Percentiles rank a stretch among this genome's conserved stretches.
phyloP scores from a whole-genome alignment of 1,140 invertebrate species.

The Dendroctonus valens region DNA sequence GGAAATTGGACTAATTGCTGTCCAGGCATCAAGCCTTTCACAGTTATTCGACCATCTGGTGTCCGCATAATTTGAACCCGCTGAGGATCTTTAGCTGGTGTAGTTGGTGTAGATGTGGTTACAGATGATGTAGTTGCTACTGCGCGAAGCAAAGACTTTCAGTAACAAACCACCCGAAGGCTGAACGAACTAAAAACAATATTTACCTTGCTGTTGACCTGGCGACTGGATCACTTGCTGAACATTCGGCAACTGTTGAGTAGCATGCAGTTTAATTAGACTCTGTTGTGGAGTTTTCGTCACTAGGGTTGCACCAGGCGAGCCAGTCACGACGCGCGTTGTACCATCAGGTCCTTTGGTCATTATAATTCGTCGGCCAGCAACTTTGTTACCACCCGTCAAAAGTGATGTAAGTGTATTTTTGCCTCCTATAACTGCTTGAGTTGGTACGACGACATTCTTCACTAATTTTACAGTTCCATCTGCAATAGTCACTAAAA shows the following conservation, averaged over 20 bases:
- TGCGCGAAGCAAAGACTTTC: conserved; percentile 23
- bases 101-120: conserved; percentile 27
- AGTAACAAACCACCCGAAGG: too few species aligned
- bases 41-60: conserved; percentile 88
- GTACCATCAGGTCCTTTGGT: conserved; percentile 78
- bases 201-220: background rate
- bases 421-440: conserved; percentile 59
- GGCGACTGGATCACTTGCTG: conserved; percentile 14
- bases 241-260: conserved; percentile 36
- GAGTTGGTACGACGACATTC: conserved; percentile 60
- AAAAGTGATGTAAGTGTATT: conserved; percentile 68
- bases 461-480: conserved; percentile 62
- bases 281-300: conserved; percentile 50
- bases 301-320: conserved; percentile 56
- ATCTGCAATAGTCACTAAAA: conserved; percentile 50
- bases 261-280: conserved; percentile 47
- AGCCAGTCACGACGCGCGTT: conserved; percentile 66
- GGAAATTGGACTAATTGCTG: conserved; percentile 91
- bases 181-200: too few species aligned
- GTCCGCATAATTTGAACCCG: conserved; percentile 88
- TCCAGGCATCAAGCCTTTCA: conserved; percentile 86
- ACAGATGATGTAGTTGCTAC: conserved; percentile 8
- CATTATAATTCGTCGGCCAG: conserved; percentile 74
- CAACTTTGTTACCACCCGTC: conserved; percentile 62
- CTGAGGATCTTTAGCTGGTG: conserved; percentile 57